Percentiles rank a stretch among this genome's conserved stretches.
phyloP scores from a whole-genome alignment of 2,113 vertebrate genomes.

The Phocoena phocoena region DNA sequence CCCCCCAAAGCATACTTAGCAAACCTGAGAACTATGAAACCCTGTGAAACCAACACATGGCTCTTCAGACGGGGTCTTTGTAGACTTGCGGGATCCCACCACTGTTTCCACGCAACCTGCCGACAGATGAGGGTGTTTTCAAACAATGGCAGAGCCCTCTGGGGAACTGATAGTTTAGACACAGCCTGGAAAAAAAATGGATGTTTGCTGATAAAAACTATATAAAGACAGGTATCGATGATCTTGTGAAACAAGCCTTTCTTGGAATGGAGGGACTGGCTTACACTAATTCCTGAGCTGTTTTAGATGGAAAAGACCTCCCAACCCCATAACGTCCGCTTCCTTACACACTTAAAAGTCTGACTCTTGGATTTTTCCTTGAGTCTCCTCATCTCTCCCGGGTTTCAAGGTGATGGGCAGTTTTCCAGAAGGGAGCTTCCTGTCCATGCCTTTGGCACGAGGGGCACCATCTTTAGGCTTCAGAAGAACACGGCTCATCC shows the following conservation, averaged over 20 bases:
- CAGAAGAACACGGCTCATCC: neutral
- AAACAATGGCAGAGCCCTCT: slow-evolving; percentile 70
- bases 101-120: slow-evolving; percentile 75
- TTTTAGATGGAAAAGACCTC: neutral
- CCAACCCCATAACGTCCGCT: neutral
- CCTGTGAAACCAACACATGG: slow-evolving; percentile 88
- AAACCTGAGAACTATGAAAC: slow-evolving; percentile 88
- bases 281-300: neutral
- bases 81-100: slow-evolving; percentile 72
- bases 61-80: slow-evolving; percentile 82
- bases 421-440: neutral
- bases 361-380: neutral
- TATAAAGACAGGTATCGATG: neutral
- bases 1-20: slow-evolving; percentile 88
- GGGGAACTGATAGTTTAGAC: slow-evolving; percentile 1
- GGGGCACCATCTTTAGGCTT: neutral
- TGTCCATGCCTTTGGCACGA: rapidly evolving
- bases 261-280: neutral
- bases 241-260: neutral
- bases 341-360: neutral
- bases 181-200: slow-evolving; percentile 22
- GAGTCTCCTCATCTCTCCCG: neutral
- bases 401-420: neutral
- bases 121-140: slow-evolving; percentile 71
- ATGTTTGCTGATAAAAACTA: neutral